Evolutionary conservation across 2,113 vertebrate species (phyloP).

Genomic region (Opisthocomus hoazin): DNA sequence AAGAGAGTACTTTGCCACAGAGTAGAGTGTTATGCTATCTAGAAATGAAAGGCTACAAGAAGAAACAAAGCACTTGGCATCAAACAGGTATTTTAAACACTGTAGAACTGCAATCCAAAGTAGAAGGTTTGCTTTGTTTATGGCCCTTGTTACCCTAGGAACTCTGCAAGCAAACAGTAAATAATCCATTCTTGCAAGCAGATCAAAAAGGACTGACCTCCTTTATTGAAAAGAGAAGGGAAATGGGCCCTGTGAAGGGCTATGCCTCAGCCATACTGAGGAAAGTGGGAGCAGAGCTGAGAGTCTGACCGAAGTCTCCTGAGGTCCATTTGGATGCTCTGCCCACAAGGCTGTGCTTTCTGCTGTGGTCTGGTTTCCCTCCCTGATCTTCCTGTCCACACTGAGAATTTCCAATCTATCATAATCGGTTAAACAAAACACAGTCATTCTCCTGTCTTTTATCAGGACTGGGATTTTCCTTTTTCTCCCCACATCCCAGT

Average conservation of each 20-base stretch:
- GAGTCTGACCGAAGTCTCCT: background rate
- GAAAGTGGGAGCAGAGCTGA: background rate
- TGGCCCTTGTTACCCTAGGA: background rate
- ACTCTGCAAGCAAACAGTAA: background rate
- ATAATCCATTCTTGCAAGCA: background rate
- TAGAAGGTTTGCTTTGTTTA: background rate
- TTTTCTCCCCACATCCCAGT: background rate
- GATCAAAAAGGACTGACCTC: background rate
- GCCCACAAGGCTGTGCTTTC: background rate
- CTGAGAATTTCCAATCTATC: background rate
- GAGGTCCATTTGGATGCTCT: background rate
- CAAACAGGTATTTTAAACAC: background rate
- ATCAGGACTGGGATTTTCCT: background rate
- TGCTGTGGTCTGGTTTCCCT: background rate
- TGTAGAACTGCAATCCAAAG: background rate
- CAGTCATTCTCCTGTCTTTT: background rate
- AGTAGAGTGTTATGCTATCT: background rate
- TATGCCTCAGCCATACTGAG: background rate
- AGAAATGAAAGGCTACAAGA: background rate
- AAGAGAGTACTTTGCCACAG: background rate
- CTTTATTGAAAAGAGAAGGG: background rate
- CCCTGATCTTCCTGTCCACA: background rate
- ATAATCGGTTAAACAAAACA: fast-evolving
- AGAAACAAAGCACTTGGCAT: constrained; percentile 19
- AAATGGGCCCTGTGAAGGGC: background rate